Evolutionary conservation across 1,140 invertebrate genomes (phyloP).

Genomic region (Lepidurus apus): DNA sequence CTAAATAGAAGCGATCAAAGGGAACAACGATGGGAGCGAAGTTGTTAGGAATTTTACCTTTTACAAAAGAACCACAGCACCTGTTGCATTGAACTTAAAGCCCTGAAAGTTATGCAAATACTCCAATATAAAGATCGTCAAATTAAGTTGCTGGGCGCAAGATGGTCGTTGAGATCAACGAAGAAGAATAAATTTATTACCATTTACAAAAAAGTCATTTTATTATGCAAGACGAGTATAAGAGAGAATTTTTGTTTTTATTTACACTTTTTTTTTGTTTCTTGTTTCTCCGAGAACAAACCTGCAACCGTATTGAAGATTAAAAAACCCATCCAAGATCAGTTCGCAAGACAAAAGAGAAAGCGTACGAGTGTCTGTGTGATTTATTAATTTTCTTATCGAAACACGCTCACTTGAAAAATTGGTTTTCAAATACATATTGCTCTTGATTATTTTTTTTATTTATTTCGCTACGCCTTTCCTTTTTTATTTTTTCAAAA

Average conservation of each 20-base stretch:
- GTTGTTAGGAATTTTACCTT: neutral
- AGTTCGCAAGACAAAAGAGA: neutral
- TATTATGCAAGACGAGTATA: conserved; percentile 2
- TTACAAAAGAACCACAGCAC: neutral
- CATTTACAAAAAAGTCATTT: neutral
- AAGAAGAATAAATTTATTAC: neutral
- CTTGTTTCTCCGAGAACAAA: neutral
- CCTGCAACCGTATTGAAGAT: neutral
- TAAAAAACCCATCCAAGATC: neutral
- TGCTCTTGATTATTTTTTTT: neutral
- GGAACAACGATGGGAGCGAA: neutral
- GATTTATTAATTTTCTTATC: conserved; percentile 20
- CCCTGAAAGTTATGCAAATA: conserved; percentile 6
- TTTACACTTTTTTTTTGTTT: neutral
- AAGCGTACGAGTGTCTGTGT: neutral
- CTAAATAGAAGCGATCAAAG: neutral
- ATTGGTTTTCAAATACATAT: neutral
- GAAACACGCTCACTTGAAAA: neutral
- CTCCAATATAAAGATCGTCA: neutral
- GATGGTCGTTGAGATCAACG: neutral
- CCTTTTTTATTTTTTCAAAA: neutral
- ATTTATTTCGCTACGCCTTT: neutral
- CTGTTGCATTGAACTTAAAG: neutral
- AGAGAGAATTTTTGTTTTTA: neutral
- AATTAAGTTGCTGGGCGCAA: neutral